These are phyloP conservation scores for Meloidogyne floridensis DNA, from an alignment of 1,140 invertebrate genomes.

Conservation along the genomic window DNA sequence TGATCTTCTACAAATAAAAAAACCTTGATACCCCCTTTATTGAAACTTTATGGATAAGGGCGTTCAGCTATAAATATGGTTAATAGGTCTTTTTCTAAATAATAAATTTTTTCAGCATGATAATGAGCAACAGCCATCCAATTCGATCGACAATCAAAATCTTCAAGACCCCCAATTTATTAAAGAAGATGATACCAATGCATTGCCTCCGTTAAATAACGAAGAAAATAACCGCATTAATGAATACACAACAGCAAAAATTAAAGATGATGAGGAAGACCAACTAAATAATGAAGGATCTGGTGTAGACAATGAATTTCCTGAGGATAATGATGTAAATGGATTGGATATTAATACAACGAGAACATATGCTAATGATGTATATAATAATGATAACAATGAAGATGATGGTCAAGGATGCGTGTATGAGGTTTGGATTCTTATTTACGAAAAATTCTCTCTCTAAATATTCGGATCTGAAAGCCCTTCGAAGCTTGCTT, in stretches of 20 bases:
- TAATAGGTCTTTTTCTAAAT: too few species aligned
- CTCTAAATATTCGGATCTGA: too few species aligned
- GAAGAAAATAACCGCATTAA: too few species aligned
- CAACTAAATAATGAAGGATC: background rate
- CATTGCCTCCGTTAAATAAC: background rate
- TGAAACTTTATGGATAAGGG: too few species aligned
- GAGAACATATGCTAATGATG: background rate
- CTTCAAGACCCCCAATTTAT: background rate
- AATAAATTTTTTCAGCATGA: background rate
- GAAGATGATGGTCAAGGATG: background rate
- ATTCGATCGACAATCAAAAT: background rate
- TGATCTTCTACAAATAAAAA: too few species aligned
- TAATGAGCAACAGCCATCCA: background rate
- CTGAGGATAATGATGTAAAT: background rate
- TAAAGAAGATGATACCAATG: background rate
- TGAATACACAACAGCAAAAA: background rate
- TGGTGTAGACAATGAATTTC: background rate
- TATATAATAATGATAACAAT: background rate
- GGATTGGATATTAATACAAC: background rate
- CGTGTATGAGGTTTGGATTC: background rate
- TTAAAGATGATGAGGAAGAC: background rate
- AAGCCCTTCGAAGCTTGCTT: too few species aligned
- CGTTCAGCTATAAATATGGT: too few species aligned
- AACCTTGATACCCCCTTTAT: too few species aligned
- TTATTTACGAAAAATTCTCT: too few species aligned